Evolutionary conservation across 2,888 invertebrate genomes (phyloP), one percentile per base, ranked within the genome.

Genomic region (Timandra comae): DNA sequence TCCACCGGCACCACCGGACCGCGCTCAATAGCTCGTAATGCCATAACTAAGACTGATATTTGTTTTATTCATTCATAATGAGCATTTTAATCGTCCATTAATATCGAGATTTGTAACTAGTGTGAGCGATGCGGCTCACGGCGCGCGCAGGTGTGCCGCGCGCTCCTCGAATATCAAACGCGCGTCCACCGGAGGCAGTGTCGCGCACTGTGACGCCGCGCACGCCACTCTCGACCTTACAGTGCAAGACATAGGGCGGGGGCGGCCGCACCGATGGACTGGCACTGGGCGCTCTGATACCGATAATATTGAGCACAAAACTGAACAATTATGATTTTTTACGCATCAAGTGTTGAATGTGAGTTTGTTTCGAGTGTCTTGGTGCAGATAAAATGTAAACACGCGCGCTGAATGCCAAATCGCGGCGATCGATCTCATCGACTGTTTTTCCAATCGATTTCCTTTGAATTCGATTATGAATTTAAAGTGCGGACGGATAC

Each of bases 101-200:
- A 34, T 39, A 40, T 42, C 36, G 43, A 41, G 43, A 40, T 40
- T 38, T 38, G 40, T 43, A 26, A 34, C 37, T 32, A 30, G 38
- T 27, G 25, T 13, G 29, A 2, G 32, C 29, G 33, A 36, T 33
- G 42, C 75, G 36, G 48, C 46, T 63, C 78, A 71, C 73, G 73
- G 45, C 41, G 42, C 46, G 57, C 71, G 70, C 80, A 81, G 76
- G 72, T 79, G 80, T 68, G 68, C 68, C 49, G 59, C 60, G 69
- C 70, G 73, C 66, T 73, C 49, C 46, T 46, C 21, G 77, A 64
- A 75, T 79, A 42, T 31, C 59, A 60, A 78, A 43, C 38, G 31
- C 43, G 22, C n/a, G n/a, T n/a, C n/a, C n/a, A n/a, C n/a, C 26
- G 35, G 30, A 12, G 5, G 12, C 25, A 29, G 11, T 16, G 34